Conservation (phyloP, 1,140 invertebrate genomes). For the Globodera ellingtonae region DNA sequence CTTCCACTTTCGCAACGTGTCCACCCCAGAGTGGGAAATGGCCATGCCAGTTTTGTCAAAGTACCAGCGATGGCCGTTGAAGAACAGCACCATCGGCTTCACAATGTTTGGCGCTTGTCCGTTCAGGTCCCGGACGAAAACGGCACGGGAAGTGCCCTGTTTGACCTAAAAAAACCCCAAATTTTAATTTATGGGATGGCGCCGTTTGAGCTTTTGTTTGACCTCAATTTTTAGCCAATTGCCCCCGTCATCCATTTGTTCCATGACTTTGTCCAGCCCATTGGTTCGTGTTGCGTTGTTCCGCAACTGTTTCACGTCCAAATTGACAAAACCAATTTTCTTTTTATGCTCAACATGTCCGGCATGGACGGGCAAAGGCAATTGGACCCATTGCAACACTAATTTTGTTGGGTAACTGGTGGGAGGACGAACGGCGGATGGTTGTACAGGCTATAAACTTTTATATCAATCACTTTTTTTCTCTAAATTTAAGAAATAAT, state of each 20-base stretch:
- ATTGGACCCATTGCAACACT: not conserved
- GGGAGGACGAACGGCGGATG: not conserved
- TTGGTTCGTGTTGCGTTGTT: not conserved
- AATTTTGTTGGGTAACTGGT: not conserved
- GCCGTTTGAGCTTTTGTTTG: not conserved
- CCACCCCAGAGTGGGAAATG: not conserved
- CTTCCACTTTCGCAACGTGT: not conserved
- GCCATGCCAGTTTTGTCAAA: not conserved
- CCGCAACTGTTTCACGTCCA: not conserved
- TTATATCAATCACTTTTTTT: no score
- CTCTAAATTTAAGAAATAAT: no score
- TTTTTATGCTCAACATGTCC: no score
- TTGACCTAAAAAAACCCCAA: not conserved
- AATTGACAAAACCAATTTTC: not conserved
- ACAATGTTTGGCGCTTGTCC: not conserved
- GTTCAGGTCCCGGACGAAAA: not conserved
- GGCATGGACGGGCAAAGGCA: not conserved
- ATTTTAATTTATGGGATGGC: not conserved
- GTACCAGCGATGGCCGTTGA: not conserved
- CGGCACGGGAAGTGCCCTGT: not conserved
- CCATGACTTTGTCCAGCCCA: not conserved
- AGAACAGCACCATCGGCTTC: not conserved
- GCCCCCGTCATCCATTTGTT: not conserved
- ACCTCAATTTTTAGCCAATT: not conserved
- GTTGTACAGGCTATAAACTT: not conserved